A percentile compares a stretch with the other conserved stretches of the same genome.
Evolutionary conservation across 2,888 invertebrate genomes (phyloP).

Genomic region (Stegophylla sp.): DNA sequence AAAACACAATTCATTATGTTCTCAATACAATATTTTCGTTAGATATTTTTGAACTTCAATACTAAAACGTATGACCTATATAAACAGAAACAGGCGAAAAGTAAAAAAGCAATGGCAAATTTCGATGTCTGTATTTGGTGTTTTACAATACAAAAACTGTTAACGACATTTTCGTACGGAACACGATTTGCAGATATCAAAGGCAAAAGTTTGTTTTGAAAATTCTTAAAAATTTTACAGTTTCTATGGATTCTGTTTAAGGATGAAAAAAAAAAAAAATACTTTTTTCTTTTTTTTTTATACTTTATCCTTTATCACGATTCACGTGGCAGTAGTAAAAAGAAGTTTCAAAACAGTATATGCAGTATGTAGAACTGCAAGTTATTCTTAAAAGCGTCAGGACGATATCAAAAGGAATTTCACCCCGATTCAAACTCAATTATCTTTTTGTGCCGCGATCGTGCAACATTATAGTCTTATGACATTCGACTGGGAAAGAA

Average conservation of each 20-base stretch:
- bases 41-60: too few relatives aligned
- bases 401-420: constrained; percentile 2
- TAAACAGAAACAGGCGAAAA: background rate
- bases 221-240: background rate
- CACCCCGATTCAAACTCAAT: background rate
- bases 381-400: constrained; percentile 26
- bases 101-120: background rate
- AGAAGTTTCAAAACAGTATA: constrained; percentile 10
- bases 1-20: background rate
- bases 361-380: background rate
- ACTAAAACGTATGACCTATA: too few relatives aligned
- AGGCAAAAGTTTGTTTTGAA: constrained; percentile 27
- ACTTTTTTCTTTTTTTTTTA: background rate
- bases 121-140: constrained; percentile 7
- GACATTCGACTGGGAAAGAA: background rate
- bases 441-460: background rate
- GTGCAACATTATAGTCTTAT: background rate
- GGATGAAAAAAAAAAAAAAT: background rate
- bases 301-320: background rate
- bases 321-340: background rate
- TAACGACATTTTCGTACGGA: background rate
- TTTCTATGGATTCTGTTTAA: background rate
- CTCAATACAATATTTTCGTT: background rate
- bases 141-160: background rate
- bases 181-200: constrained; percentile 13